Evolutionary conservation across 2,797 vertebrate genomes (phyloP).

Genomic region (Chromis chromis): DNA sequence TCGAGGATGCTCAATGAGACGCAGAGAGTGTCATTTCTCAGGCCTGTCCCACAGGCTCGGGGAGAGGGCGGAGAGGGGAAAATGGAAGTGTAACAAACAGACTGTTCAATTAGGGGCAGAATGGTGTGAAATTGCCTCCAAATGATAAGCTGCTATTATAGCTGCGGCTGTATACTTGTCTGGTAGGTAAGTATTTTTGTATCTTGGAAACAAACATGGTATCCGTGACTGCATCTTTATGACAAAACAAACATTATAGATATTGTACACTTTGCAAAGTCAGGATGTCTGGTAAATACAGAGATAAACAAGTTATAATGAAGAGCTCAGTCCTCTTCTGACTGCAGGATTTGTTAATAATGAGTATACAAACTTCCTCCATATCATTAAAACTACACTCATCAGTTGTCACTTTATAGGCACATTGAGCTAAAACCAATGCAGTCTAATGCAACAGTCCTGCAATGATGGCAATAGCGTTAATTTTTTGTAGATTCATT

Average conservation of each 20-base stretch:
- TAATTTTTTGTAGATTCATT: background rate
- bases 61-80: constrained; percentile 76
- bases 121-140: constrained; percentile 89
- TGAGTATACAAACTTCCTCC: background rate
- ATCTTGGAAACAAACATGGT: constrained; percentile 17
- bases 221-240: constrained; percentile 56
- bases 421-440: background rate
- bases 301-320: constrained; percentile 38
- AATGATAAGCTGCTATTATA: constrained; percentile 88
- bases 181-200: constrained; percentile 76
- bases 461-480: background rate
- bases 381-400: background rate
- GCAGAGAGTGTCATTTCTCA: constrained; percentile 87
- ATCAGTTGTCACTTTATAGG: constrained; percentile 6
- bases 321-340: constrained; percentile 5
- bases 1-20: constrained; percentile 87
- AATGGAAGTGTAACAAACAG: constrained; percentile 87
- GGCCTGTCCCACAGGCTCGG: constrained; percentile 80
- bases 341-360: background rate
- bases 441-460: background rate
- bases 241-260: constrained; percentile 58
- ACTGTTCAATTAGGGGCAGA: constrained; percentile 88
- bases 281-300: constrained; percentile 41
- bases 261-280: constrained; percentile 32
- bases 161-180: constrained; percentile 70